phyloP scores from a whole-genome alignment of 1,140 invertebrate genomes.

The Zaprionus vittiger region DNA sequence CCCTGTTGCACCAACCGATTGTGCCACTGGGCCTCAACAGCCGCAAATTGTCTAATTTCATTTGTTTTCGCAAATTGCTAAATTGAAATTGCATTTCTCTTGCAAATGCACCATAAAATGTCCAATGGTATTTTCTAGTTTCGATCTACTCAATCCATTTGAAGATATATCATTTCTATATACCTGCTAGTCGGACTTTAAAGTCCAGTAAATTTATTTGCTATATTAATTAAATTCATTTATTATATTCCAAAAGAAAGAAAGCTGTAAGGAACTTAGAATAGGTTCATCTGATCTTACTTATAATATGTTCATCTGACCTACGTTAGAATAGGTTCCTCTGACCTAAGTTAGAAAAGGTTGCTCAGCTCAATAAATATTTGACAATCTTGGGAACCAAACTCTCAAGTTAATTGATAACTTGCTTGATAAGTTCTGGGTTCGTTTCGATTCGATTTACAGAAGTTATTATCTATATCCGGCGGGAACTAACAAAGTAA shows the following conservation, averaged over 20 bases:
- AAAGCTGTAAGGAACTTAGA: too few relatives aligned
- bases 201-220: not conserved
- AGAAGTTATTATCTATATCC: not conserved
- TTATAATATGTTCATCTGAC: too few relatives aligned
- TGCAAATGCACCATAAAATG: not conserved
- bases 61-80: slow-evolving; percentile 34
- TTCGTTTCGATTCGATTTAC: not conserved
- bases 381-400: not conserved
- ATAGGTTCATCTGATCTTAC: too few relatives aligned
- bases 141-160: not conserved
- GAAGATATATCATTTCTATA: not conserved
- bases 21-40: slow-evolving; percentile 4
- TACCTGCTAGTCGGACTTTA: not conserved
- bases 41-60: slow-evolving; percentile 48
- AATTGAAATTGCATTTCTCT: slow-evolving; percentile 42
- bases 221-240: too few relatives aligned
- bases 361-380: not conserved
- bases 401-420: not conserved
- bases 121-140: not conserved
- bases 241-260: too few relatives aligned
- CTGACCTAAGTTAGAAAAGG: not conserved
- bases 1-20: not conserved
- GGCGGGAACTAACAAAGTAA: not conserved
- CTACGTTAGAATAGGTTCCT: too few relatives aligned
- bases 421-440: not conserved